These are phyloP conservation scores for Pitta sordida DNA, from an alignment of 2,113 vertebrate genomes.

Conservation along the genomic window DNA sequence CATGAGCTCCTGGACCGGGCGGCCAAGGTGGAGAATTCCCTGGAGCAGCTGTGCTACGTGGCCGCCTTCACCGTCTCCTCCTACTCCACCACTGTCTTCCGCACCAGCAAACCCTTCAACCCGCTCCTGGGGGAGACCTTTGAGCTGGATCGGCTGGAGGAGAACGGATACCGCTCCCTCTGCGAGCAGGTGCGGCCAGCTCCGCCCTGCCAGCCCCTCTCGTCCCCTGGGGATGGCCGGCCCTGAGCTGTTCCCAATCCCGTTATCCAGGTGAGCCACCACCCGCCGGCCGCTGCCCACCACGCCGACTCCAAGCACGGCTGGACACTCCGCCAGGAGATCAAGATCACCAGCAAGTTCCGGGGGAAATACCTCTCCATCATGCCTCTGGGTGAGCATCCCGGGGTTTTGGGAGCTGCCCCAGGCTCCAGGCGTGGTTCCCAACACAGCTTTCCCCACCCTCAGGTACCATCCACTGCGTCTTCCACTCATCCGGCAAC, in stretches of 20 bases:
- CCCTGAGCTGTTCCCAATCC: not conserved
- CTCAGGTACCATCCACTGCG: slow-evolving; percentile 91
- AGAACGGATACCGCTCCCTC: slow-evolving; percentile 90
- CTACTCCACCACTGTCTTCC: slow-evolving; percentile 94
- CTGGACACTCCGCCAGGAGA: slow-evolving; percentile 93
- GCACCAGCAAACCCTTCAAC: slow-evolving; percentile 96
- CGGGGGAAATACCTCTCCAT: slow-evolving; percentile 98
- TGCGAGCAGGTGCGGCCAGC: slow-evolving; percentile 84
- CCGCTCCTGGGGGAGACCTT: slow-evolving; percentile 95
- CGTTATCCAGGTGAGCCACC: slow-evolving; percentile 88
- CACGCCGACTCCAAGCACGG: slow-evolving; percentile 88
- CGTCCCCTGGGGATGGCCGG: rapidly evolving
- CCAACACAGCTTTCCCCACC: rapidly evolving
- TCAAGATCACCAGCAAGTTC: slow-evolving; percentile 96
- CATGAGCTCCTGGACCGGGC: slow-evolving; percentile 89
- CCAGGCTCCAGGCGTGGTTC: rapidly evolving
- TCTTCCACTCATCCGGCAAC: slow-evolving; percentile 89
- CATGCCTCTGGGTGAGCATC: slow-evolving; percentile 89
- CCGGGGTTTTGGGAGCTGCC: rapidly evolving
- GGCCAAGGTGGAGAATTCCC: slow-evolving; percentile 84
- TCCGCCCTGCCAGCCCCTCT: rapidly evolving
- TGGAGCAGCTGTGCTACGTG: slow-evolving; percentile 94
- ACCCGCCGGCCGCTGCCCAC: slow-evolving; percentile 93
- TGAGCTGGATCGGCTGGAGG: slow-evolving; percentile 88
- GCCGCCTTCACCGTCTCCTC: slow-evolving; percentile 95